Evolutionary conservation across 2,113 vertebrate genomes (phyloP).

Genomic region (Aleadryas rufinucha): DNA sequence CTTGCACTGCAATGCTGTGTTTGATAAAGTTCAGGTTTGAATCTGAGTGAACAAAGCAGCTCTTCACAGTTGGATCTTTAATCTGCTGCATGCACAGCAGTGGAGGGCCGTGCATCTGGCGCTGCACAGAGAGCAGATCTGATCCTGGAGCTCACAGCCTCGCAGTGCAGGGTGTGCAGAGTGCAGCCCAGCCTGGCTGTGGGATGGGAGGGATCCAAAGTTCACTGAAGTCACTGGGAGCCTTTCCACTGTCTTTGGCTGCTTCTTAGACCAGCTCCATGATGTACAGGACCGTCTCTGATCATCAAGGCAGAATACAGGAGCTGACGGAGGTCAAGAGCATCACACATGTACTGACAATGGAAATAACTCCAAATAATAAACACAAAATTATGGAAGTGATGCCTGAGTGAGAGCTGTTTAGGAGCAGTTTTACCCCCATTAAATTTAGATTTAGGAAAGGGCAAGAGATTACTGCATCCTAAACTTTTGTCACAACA

Average conservation of each 20-base stretch:
- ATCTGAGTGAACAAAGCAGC: neutral
- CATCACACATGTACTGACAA: fast-evolving
- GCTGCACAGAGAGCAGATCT: neutral
- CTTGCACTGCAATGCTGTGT: fast-evolving
- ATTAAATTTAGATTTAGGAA: neutral
- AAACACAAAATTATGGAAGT: fast-evolving
- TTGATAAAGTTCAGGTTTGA: conserved; percentile 3
- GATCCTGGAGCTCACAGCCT: neutral
- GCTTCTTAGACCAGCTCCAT: neutral
- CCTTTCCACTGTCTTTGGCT: neutral
- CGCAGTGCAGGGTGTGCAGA: fast-evolving
- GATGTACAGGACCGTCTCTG: neutral
- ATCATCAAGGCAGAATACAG: neutral
- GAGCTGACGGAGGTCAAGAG: neutral
- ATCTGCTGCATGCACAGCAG: neutral
- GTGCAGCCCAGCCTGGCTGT: neutral
- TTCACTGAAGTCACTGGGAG: neutral
- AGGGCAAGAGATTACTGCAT: neutral
- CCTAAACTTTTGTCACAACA: neutral
- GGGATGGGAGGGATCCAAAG: neutral
- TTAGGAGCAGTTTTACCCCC: neutral
- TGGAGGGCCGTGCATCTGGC: neutral
- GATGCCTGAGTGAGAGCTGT: neutral
- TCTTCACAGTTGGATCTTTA: neutral
- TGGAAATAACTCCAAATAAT: neutral